Evolutionary conservation across 2,797 vertebrate genomes (phyloP).

Genomic region (Rhinophrynus dorsalis): DNA sequence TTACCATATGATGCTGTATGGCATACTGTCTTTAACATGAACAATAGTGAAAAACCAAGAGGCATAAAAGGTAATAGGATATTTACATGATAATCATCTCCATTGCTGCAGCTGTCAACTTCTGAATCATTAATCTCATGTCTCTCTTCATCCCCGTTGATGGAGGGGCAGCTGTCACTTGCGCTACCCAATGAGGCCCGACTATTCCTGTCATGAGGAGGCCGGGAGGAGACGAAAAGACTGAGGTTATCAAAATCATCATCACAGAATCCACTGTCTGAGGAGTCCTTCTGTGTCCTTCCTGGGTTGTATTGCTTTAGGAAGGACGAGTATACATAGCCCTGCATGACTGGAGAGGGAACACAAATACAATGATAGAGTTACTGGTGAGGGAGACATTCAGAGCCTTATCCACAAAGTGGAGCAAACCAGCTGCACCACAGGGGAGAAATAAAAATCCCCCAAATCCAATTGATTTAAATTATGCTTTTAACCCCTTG

Average conservation of each 20-base stretch:
- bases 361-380: slow-evolving; percentile 43
- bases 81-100: slow-evolving; percentile 81
- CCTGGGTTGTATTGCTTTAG: slow-evolving; percentile 89
- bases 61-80: too few species aligned
- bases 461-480: too few species aligned
- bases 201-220: slow-evolving; percentile 68
- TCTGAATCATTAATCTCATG: slow-evolving; percentile 56
- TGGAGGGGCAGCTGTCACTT: slow-evolving; percentile 71
- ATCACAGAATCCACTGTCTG: slow-evolving; percentile 63
- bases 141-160: slow-evolving; percentile 73
- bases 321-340: slow-evolving; percentile 95
- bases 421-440: too few species aligned
- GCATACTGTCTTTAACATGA: too few species aligned
- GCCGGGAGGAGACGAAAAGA: slow-evolving; percentile 82
- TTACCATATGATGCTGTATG: too few species aligned
- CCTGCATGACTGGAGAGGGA: slow-evolving; percentile 62
- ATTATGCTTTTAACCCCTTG: too few species aligned
- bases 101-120: slow-evolving; percentile 56
- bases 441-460: too few species aligned
- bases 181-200: slow-evolving; percentile 63
- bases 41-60: too few species aligned
- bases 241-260: slow-evolving; percentile 93
- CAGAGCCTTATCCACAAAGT: too few species aligned
- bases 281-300: slow-evolving; percentile 60
- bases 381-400: not conserved